Conservation (phyloP, 2,797 vertebrate species). For the Pangasius sanitwongsei region DNA sequence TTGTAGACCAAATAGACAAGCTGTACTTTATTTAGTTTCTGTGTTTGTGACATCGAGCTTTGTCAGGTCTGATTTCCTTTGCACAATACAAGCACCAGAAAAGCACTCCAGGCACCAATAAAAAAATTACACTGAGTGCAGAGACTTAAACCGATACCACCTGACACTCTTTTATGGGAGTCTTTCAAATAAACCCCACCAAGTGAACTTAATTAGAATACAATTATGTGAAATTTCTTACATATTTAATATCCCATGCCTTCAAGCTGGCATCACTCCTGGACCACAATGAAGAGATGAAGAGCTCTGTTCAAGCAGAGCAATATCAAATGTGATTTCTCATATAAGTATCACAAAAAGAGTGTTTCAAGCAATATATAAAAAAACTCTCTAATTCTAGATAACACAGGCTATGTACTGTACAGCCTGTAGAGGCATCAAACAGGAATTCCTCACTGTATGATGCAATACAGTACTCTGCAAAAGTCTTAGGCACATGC, state of each 20-base stretch:
- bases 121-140: background rate
- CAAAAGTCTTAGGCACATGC: background rate
- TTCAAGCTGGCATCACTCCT: background rate
- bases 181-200: background rate
- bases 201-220: slow-evolving; percentile 2
- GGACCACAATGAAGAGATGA: background rate
- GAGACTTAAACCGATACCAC: slow-evolving; percentile 6
- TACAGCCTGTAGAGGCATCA: background rate
- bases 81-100: slow-evolving; percentile 32
- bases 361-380: too few relatives aligned
- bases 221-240: slow-evolving; percentile 1
- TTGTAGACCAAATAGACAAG: slow-evolving; percentile 42
- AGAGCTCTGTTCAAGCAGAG: background rate
- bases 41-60: slow-evolving; percentile 32
- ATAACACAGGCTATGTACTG: background rate
- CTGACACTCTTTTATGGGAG: slow-evolving; percentile 26
- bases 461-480: background rate
- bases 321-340: background rate
- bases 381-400: background rate
- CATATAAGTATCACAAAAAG: background rate
- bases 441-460: background rate
- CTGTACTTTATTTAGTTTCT: slow-evolving; percentile 53
- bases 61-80: slow-evolving; percentile 49
- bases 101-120: slow-evolving; percentile 30
- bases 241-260: background rate